Conservation (phyloP, 2,797 vertebrate species). For the Columba guinea region DNA sequence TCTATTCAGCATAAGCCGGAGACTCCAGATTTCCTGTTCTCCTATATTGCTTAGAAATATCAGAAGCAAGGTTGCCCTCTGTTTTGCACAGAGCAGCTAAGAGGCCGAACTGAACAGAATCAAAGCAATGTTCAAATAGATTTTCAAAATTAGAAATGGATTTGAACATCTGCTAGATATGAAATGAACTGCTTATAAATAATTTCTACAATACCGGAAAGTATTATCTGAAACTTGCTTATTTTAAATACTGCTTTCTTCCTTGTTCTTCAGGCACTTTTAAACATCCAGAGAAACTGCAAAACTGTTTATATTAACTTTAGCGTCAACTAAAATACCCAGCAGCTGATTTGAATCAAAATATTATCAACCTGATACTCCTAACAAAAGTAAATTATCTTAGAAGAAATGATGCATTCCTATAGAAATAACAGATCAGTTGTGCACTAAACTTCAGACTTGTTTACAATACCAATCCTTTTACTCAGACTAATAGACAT, state of each 20-base stretch:
- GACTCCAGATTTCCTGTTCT: neutral
- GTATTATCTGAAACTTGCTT: neutral
- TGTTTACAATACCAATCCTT: neutral
- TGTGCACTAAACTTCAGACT: neutral
- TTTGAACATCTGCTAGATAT: neutral
- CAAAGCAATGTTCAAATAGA: neutral
- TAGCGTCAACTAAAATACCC: neutral
- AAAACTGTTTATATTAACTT: neutral
- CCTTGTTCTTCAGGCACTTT: neutral
- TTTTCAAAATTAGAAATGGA: neutral
- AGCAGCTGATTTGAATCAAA: neutral
- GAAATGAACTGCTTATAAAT: neutral
- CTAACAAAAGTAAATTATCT: neutral
- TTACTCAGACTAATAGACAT: neutral
- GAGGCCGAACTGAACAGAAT: neutral
- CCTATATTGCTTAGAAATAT: neutral
- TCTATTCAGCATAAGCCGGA: neutral
- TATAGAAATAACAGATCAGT: neutral
- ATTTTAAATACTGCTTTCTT: neutral
- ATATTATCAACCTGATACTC: neutral
- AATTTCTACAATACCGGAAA: neutral
- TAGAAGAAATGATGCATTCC: neutral
- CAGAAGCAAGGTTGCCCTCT: neutral
- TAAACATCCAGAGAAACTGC: neutral
- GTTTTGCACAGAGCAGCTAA: neutral